phyloP scores from a whole-genome alignment of 2,888 invertebrate genomes.

The Branchellion lobata region DNA sequence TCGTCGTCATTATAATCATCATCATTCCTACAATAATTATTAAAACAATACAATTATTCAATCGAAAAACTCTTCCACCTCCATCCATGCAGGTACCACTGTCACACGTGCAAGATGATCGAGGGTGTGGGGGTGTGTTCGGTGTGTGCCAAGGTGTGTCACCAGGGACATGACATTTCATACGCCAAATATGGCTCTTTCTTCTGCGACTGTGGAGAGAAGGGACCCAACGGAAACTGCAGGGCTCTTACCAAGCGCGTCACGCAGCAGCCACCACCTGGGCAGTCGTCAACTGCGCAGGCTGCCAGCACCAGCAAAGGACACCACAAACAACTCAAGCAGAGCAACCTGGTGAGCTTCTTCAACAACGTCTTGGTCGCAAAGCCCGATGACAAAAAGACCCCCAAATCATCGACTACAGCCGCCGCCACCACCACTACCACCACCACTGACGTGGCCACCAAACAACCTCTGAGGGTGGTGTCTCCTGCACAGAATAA shows the following conservation, averaged over 20 bases:
- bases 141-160: constrained; percentile 94
- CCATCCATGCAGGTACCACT: constrained; percentile 80
- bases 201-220: constrained; percentile 98
- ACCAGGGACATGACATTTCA: constrained; percentile 88
- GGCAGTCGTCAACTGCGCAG: neutral
- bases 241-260: constrained; percentile 54
- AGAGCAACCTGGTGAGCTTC: neutral
- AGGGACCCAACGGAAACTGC: constrained; percentile 67
- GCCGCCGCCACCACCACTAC: neutral
- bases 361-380: neutral
- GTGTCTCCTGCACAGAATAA: constrained; percentile 4
- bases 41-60: neutral
- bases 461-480: neutral
- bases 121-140: constrained; percentile 97
- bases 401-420: no score
- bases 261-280: constrained; percentile 60
- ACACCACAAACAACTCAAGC: neutral
- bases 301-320: neutral
- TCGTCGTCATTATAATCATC: neutral
- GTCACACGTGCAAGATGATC: constrained; percentile 97
- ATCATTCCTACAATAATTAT: no score
- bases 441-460: neutral
- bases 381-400: neutral
- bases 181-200: constrained; percentile 98
- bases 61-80: neutral